A percentile compares a stretch with the other conserved stretches of the same genome.
Conservation (phyloP, 92 coral and sea anemone species). For the Muricea muricata region DNA sequence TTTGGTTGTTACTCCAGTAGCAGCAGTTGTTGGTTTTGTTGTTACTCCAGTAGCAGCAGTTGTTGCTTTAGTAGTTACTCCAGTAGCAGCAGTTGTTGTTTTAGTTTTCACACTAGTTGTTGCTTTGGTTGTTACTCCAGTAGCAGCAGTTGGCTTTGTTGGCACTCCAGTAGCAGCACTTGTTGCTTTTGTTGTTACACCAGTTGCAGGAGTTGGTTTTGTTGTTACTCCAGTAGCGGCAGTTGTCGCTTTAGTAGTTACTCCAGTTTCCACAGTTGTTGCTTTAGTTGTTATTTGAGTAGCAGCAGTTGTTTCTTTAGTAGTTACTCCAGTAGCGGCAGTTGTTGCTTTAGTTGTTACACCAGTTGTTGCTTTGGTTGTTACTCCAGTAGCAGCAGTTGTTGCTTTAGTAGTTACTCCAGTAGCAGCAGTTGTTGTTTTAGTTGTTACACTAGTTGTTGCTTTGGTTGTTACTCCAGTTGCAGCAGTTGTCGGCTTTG, state of each 20-base stretch:
- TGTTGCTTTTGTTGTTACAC: slow-evolving; percentile 6
- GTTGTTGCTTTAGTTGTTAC: slow-evolving; percentile 1
- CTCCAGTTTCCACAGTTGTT: slow-evolving; percentile 1
- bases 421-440: slow-evolving; percentile 27
- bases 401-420: background rate
- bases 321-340: background rate
- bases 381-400: background rate
- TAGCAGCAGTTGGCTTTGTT: background rate
- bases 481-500: background rate
- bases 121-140: background rate
- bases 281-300: slow-evolving; percentile 6
- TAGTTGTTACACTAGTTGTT: background rate
- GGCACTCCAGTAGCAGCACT: no score
- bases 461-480: slow-evolving; percentile 11
- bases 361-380: background rate
- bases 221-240: background rate
- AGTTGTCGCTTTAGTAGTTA: slow-evolving; percentile 18
- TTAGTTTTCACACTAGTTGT: background rate
- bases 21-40: background rate
- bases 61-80: background rate
- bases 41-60: background rate
- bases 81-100: background rate
- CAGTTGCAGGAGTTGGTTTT: background rate
- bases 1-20: background rate
- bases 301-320: background rate